Evolutionary conservation across 1,140 invertebrate genomes (phyloP), one percentile per base, ranked within the genome.

Genomic region (Paralvinella palmiformis): DNA sequence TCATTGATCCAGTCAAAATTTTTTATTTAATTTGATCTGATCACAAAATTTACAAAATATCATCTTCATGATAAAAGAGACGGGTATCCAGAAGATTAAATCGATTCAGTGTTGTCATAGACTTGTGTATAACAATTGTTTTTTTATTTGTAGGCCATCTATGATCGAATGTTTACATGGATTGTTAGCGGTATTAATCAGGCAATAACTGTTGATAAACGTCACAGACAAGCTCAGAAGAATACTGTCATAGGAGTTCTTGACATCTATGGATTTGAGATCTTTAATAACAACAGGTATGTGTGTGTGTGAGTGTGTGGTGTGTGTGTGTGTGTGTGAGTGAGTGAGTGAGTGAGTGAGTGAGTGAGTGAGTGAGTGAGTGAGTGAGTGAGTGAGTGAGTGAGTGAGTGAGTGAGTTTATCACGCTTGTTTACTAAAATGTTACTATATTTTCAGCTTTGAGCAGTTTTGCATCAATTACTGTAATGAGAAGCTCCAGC

Each of bases 391-490:
- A 3, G 55, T 37, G n/a, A n/a, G 33, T 33, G 17, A 67, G 65
- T 64, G 1, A 6, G n/a, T 55, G 4, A 41, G 17, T 33, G 22
- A 10, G 31, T 53, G 3, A 24, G 24, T n/a, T 7, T 33, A 41
- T 41, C 36, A 59, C 35, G 29, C 24, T n/a, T n/a, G n/a, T n/a
- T n/a, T 13, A 44, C 13, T 13, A 44, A 44, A 20, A 50, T 60
- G 22, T 22, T 58, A 71, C 29, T 60, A 56, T 56, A 69, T 57
- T 72, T 68, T 2, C 61, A 83, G 92, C 73, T 96, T 96, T 82
- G 93, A 96, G 79, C 93, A 96, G 80, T 92, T 95, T 78, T 96
- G 93, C 76, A 97, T 97, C 72, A 96, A 96, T 78, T 96, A 96
- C 81, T 96, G 94, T 72, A 97, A 96, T 79, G 94, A 97, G 82